Base-by-base conservation (phyloP, 1,140 invertebrate genomes). In the Hesperophylax magnus region DNA sequence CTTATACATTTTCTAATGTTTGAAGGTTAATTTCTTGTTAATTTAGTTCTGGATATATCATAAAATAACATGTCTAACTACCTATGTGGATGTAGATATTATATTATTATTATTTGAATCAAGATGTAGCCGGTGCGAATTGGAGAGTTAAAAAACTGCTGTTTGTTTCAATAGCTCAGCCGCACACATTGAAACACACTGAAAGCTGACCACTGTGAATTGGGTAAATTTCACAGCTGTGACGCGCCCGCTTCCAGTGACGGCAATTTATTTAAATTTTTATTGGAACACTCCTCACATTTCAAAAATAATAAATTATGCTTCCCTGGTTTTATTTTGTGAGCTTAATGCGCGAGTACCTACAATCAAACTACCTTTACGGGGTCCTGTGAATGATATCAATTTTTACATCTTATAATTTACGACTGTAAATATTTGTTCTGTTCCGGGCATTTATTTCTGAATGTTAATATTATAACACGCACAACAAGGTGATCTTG, bases 391-490 rank as follows among this genome's bases (percentile, higher is more conserved):
- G 54, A 79, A 79, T 74, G 75, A 74, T 83, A 83, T 83, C 82
- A 83, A 78, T 83, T 83, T 83, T 81, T 83, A 72, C 82, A 83
- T 83, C 82, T 83, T 53, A 77, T 80, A 81, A 83, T 83, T 81
- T 83, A 83, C 39, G 75, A 81, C 22, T 78, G 82, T 83, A 83
- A 83, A 83, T 83, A 83, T 83, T 83, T 81, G 82, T 83, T 83
- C 79, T 78, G 79, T 83, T 83, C 75, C 82, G 82, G 79, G 80
- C 67, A 77, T 80, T 82, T 80, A 63, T 79, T 77, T 81, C 18
- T 47, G 75, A 67, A 53, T 78, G 78, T 76, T 79, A 27, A 52
- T 74, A 74, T 79, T 39, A 74, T 63, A 60, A 72, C 24, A 8
- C 34, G 58, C 17, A 39, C 7, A 74, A 39, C 34, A 69, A 52